Conservation (phyloP, 2,113 vertebrate species). For the Ginglymostoma cirratum region DNA sequence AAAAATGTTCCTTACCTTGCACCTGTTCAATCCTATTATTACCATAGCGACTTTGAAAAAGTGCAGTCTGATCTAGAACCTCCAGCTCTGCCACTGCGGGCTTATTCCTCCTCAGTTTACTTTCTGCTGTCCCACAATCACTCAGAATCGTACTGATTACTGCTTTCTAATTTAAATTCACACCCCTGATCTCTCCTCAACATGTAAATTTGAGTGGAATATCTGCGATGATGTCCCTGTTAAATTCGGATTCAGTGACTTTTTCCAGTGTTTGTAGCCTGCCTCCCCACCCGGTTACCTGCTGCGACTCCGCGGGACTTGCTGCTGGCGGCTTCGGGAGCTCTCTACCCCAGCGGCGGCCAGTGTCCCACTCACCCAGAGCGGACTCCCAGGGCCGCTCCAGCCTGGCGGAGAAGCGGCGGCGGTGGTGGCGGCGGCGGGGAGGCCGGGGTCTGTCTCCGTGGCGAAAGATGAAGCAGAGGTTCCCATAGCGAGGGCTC, state of each 20-base stretch:
- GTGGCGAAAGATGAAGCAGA: slow-evolving; percentile 24
- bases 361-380: background rate
- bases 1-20: background rate
- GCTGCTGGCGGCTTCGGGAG: background rate
- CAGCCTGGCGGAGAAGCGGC: background rate
- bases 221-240: background rate
- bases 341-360: background rate
- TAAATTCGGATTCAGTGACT: background rate
- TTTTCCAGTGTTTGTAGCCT: background rate
- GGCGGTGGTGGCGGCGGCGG: background rate
- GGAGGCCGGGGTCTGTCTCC: background rate
- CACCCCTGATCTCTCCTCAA: background rate
- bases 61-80: background rate
- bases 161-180: background rate
- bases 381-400: background rate
- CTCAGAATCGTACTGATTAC: background rate
- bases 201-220: background rate
- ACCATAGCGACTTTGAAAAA: background rate
- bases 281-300: background rate
- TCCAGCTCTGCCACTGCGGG: background rate
- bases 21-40: background rate
- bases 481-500: background rate
- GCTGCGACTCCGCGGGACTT: background rate
- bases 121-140: background rate
- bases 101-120: background rate